Evolutionary conservation across 2,888 invertebrate genomes (phyloP).

Genomic region (Andrena bicolor): DNA sequence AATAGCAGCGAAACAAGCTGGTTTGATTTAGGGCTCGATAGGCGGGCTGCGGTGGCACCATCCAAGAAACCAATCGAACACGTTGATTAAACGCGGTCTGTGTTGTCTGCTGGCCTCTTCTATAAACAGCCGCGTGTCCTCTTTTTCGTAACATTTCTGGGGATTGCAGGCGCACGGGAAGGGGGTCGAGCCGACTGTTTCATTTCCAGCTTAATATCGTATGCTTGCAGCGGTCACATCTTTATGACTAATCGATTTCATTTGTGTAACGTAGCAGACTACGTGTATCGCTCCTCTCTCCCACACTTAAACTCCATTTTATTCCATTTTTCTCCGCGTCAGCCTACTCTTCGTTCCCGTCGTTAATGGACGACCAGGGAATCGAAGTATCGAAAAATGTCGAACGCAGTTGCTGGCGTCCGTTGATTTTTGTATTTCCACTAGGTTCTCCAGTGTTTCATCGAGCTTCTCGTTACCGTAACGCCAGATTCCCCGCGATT

Average conservation of each 20-base stretch:
- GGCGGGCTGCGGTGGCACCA: constrained; percentile 38
- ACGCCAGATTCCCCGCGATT: background rate
- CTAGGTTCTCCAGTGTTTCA: background rate
- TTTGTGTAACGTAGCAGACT: constrained; percentile 11
- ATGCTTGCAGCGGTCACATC: constrained; percentile 6
- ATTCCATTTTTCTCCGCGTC: background rate
- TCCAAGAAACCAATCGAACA: constrained; percentile 55
- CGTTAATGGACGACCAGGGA: background rate
- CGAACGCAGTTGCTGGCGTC: background rate
- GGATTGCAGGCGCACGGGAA: background rate
- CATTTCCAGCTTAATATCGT: constrained; percentile 48
- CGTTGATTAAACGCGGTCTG: constrained; percentile 50
- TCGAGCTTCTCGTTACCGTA: background rate
- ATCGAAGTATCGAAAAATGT: background rate
- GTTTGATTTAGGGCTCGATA: constrained; percentile 44
- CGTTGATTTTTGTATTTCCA: background rate
- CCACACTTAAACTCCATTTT: background rate
- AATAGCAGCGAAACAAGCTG: constrained; percentile 41
- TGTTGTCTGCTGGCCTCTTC: constrained; percentile 2
- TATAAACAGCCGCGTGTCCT: constrained; percentile 26
- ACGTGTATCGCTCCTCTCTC: constrained; percentile 3
- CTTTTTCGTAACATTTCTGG: background rate
- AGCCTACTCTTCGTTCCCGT: background rate
- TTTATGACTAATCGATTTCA: constrained; percentile 19
- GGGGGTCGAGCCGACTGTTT: background rate